phyloP scores from a whole-genome alignment of 2,113 vertebrate genomes.

The Leucopternis melanops region DNA sequence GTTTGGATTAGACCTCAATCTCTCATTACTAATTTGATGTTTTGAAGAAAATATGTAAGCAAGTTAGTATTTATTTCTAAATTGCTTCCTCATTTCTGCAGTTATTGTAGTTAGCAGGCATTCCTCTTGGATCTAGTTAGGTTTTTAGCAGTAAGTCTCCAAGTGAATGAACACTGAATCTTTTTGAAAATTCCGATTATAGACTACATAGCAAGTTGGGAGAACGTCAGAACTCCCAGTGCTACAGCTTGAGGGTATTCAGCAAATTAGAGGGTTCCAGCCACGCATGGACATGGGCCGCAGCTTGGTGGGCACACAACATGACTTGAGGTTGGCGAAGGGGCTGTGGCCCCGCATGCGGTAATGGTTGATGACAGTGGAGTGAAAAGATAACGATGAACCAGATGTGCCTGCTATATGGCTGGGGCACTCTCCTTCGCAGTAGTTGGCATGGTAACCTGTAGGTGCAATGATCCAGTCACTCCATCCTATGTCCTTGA shows the following conservation, averaged over 20 bases:
- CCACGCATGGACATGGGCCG: slow-evolving; percentile 97
- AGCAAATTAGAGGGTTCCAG: not conserved
- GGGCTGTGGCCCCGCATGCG: slow-evolving; percentile 92
- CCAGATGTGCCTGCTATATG: slow-evolving; percentile 91
- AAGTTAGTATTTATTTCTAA: not conserved
- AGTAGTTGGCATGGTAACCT: slow-evolving; percentile 97
- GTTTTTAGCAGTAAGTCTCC: not conserved
- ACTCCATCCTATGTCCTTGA: slow-evolving; percentile 98
- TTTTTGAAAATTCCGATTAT: not conserved
- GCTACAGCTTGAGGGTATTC: not conserved
- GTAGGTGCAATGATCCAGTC: slow-evolving; percentile 98
- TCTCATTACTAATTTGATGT: not conserved
- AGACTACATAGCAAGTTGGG: not conserved
- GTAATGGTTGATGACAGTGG: slow-evolving; percentile 97
- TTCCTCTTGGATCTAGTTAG: not conserved
- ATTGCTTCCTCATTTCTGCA: not conserved
- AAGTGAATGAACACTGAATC: not conserved
- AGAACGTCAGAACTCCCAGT: not conserved
- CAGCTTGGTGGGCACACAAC: slow-evolving; percentile 94
- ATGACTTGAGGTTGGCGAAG: slow-evolving; percentile 92
- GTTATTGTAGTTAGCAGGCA: not conserved
- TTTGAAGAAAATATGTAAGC: not conserved
- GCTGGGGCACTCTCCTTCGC: slow-evolving; percentile 94
- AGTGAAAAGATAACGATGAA: slow-evolving; percentile 92
- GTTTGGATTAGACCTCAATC: not conserved